Conservation (phyloP, 2,113 vertebrate genomes). For the Buteo buteo region DNA sequence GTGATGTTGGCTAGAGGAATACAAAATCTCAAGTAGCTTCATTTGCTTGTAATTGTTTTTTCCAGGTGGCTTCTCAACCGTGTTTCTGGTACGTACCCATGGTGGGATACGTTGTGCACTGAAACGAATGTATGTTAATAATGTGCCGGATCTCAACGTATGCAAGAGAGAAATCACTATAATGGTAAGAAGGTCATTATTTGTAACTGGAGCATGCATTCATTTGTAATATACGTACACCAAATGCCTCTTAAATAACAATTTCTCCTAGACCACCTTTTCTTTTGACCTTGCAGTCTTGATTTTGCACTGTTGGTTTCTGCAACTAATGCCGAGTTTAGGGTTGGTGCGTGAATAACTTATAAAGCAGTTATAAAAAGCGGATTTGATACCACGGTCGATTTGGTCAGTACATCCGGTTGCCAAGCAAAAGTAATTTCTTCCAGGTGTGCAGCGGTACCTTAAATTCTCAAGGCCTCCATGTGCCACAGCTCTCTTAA, state of each 20-base stretch:
- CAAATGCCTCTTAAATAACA: not conserved
- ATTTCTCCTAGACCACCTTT: not conserved
- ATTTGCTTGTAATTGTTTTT: not conserved
- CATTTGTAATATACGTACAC: accelerated
- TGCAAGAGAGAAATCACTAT: slow-evolving; percentile 97
- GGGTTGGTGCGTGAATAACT: not conserved
- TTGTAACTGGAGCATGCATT: not conserved
- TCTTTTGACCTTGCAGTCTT: not conserved
- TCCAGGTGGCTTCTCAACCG: slow-evolving; percentile 93
- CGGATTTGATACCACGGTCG: accelerated
- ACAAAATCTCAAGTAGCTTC: not conserved
- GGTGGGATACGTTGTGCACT: slow-evolving; percentile 88
- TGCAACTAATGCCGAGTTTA: not conserved
- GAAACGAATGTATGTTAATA: slow-evolving; percentile 97
- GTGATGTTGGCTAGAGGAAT: not conserved
- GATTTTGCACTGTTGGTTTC: not conserved
- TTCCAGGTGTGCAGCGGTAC: not conserved
- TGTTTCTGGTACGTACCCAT: slow-evolving; percentile 91
- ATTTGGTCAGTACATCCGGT: accelerated
- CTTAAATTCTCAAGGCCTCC: not conserved
- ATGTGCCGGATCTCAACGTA: slow-evolving; percentile 86
- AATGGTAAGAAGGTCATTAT: slow-evolving; percentile 81
- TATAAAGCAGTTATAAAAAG: not conserved
- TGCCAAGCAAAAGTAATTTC: not conserved
- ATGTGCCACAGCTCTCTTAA: not conserved